These are phyloP conservation scores for Dolichoris vasculosae DNA, from an alignment of 1,140 invertebrate genomes.

Conservation along the genomic window DNA sequence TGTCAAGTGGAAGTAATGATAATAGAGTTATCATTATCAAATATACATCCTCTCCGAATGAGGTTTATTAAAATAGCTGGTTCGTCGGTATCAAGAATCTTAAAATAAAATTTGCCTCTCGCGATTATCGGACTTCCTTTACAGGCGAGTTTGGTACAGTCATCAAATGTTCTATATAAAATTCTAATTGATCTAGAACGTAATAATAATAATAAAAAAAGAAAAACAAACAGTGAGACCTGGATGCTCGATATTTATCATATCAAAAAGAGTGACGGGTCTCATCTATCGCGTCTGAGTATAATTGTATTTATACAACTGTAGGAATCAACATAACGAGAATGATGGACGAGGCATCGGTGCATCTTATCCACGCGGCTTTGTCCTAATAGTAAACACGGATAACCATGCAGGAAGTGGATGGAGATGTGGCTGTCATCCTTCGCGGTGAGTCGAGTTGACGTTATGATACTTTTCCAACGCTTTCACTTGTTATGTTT, in stretches of 20 bases:
- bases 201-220: not conserved
- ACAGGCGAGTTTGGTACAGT: too few species aligned
- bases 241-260: too few species aligned
- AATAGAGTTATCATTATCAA: not conserved
- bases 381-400: not conserved
- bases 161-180: not conserved
- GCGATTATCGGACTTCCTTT: not conserved
- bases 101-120: not conserved
- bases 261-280: not conserved
- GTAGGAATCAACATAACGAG: not conserved
- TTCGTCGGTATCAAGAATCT: slow-evolving; percentile 8
- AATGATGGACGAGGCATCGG: not conserved
- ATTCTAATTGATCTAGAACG: not conserved
- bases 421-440: slow-evolving; percentile 19
- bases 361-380: not conserved
- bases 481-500: not conserved
- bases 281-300: too few species aligned
- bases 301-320: not conserved
- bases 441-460: slow-evolving; percentile 32
- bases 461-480: not conserved
- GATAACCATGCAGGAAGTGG: slow-evolving; percentile 27
- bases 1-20: not conserved
- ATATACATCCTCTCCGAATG: slow-evolving; percentile 11
- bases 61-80: not conserved
- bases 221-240: not conserved